phyloP scores from a whole-genome alignment of 2,797 vertebrate species.

The Sebastes glaucus region DNA sequence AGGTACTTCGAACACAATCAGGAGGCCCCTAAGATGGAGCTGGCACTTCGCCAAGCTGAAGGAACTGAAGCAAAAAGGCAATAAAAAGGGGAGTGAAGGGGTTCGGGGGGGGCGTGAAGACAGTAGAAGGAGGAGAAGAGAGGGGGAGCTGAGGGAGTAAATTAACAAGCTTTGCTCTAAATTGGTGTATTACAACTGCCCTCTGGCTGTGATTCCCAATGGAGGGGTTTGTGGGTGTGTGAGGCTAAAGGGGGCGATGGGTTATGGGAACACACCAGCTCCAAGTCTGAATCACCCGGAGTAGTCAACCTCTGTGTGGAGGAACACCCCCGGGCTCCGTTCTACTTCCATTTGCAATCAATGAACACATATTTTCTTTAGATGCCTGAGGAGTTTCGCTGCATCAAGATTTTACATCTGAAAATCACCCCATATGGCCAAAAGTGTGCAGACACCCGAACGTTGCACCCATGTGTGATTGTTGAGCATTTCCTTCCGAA shows the following conservation, averaged over 20 bases:
- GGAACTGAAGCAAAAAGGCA: slow-evolving; percentile 67
- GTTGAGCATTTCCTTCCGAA: background rate
- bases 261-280: slow-evolving; percentile 68
- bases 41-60: slow-evolving; percentile 53
- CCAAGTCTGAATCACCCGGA: slow-evolving; percentile 50
- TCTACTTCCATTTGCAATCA: slow-evolving; percentile 63
- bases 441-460: background rate
- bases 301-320: slow-evolving; percentile 28
- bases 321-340: slow-evolving; percentile 56
- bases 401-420: slow-evolving; percentile 18
- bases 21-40: slow-evolving; percentile 46
- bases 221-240: slow-evolving; percentile 52
- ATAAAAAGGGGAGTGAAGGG: slow-evolving; percentile 44
- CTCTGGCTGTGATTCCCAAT: slow-evolving; percentile 72
- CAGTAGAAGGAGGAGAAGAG: slow-evolving; percentile 23
- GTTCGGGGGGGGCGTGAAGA: slow-evolving; percentile 14
- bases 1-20: slow-evolving; percentile 49
- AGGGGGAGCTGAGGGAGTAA: slow-evolving; percentile 48
- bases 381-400: background rate
- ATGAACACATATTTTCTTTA: slow-evolving; percentile 10
- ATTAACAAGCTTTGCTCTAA: slow-evolving; percentile 78
- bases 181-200: slow-evolving; percentile 78
- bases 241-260: slow-evolving; percentile 47
- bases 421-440: background rate
- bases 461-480: background rate